Evolutionary conservation across 1,140 invertebrate species (phyloP).

Genomic region (Pseudomyrmex sp.): DNA sequence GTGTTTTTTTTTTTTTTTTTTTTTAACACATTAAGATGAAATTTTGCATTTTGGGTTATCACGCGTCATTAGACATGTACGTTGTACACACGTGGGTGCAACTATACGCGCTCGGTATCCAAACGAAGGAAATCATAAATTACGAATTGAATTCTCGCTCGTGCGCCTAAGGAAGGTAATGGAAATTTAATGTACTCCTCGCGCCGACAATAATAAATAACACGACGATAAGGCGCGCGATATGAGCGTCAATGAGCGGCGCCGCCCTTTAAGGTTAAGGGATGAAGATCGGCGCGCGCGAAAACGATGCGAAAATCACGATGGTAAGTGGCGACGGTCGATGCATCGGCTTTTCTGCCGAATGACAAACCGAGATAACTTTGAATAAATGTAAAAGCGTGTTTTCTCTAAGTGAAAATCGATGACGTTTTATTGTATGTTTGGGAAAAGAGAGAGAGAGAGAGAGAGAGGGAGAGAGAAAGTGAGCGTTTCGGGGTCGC

Average conservation of each 20-base stretch:
- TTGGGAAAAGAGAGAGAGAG: not conserved
- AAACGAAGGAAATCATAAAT: conserved; percentile 63
- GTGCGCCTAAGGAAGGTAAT: conserved; percentile 62
- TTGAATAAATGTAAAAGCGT: conserved; percentile 76
- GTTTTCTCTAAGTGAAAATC: conserved; percentile 79
- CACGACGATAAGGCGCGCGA: conserved; percentile 58
- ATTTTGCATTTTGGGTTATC: not conserved
- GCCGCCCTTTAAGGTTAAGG: conserved; percentile 55
- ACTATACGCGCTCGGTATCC: conserved; percentile 2
- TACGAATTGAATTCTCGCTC: conserved; percentile 55
- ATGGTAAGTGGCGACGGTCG: conserved; percentile 31
- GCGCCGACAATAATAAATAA: conserved; percentile 70
- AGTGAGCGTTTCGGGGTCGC: conserved; percentile 4
- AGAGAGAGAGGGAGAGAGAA: too few relatives aligned
- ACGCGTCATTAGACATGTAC: not conserved
- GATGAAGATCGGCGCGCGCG: conserved; percentile 54
- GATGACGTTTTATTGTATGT: conserved; percentile 76
- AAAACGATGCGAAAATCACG: conserved; percentile 16
- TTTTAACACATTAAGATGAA: too few relatives aligned
- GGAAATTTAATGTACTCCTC: conserved; percentile 70
- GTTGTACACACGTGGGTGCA: not conserved
- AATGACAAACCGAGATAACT: conserved; percentile 76
- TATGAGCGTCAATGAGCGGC: conserved; percentile 62
- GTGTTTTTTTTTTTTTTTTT: too few relatives aligned
- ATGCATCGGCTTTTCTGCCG: conserved; percentile 6